Evolutionary conservation across 2,797 vertebrate genomes (phyloP), one percentile per base, ranked within the genome.

Genomic region (Phoxinus dragarum): DNA sequence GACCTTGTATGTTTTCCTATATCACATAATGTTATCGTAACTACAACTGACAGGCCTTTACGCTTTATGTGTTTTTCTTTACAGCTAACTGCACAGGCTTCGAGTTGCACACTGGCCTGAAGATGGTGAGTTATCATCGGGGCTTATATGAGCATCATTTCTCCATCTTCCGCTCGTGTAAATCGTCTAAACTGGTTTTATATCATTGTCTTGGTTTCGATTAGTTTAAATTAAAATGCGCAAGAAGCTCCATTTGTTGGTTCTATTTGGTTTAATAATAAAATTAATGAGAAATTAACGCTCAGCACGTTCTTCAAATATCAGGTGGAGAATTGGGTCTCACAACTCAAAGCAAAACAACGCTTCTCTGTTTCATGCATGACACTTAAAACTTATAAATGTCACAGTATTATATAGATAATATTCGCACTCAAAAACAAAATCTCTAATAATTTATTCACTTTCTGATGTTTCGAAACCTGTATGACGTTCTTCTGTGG

Each of bases 61-160:
- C 76, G 67, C 38, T 82, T 87, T 31, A 66, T 79, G 23, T 84
- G 78, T 85, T 77, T 86, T 89, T 80, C 56, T 84, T 69, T 69
- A 47, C 44, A 79, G 79, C 85, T 74, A 80, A 81, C 72, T 84
- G 86, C 90, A 79, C 74, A 88, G 88, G 85, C 56, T 88, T 92
- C 86, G 80, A 91, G 86, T 90, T 87, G 76, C 61, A 84, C 34
- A 68, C 82, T 81, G 77, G 88, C 69, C 90, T 86, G 85, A 81
- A 82, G 79, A 89, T 86, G 88, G 88, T 89, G 74, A 89, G 88
- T 84, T 80, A 40, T 52, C 40, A 5, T 5, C 21, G 31, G 61
- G 14, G n/a, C 64, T 66, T 47, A 40, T 47, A 40, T 47, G 8
- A 67, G 40, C 86, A 52, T 66, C 40, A 78, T 68, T 73, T 84